Conservation (phyloP, 2,113 vertebrate species). For the Amblyornis subalaris region DNA sequence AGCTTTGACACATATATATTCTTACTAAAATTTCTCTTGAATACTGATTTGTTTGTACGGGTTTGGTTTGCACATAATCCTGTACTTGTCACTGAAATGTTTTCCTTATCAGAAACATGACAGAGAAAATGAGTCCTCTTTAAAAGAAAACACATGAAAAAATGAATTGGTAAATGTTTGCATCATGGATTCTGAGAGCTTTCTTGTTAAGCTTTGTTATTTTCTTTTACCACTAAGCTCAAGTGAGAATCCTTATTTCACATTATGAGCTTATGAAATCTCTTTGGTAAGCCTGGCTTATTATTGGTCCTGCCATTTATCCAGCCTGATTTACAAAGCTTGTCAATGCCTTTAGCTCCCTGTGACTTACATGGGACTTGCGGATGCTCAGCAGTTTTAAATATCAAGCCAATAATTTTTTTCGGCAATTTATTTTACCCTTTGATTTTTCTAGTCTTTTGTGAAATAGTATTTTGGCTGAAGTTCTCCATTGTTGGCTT, state of each 20-base stretch:
- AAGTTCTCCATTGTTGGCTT: neutral
- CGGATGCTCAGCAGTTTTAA: conserved; percentile 20
- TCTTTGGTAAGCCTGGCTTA: neutral
- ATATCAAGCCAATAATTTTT: conserved; percentile 22
- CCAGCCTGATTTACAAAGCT: neutral
- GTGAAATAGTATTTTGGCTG: conserved; percentile 2
- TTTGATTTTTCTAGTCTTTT: neutral
- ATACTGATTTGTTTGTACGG: neutral
- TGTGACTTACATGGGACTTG: neutral
- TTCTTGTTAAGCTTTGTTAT: neutral
- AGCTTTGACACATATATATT: neutral
- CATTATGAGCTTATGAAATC: neutral
- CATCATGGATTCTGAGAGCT: neutral
- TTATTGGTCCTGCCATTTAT: neutral
- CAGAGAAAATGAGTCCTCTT: neutral
- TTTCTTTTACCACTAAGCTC: neutral
- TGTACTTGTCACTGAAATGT: neutral
- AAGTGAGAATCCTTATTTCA: neutral
- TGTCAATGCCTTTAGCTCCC: neutral
- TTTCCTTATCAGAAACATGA: neutral
- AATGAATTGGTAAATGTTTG: neutral
- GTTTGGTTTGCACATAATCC: neutral
- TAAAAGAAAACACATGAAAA: neutral
- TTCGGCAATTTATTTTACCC: neutral
- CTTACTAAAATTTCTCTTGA: neutral